Conservation (phyloP, 1,140 invertebrate genomes). For the Coenobita brevimanus region DNA sequence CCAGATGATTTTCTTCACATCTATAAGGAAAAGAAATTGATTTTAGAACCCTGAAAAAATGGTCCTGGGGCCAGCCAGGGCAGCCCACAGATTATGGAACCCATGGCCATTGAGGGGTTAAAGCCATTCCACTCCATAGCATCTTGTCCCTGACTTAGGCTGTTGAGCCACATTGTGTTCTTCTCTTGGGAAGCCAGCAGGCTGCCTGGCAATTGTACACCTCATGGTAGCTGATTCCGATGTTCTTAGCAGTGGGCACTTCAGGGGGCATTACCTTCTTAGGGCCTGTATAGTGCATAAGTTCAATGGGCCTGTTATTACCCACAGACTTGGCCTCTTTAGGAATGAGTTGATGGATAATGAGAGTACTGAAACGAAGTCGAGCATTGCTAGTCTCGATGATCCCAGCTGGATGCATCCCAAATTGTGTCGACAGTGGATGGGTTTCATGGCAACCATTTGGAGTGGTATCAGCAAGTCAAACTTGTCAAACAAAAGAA, state of each 20-base stretch:
- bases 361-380: not conserved
- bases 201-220: not conserved
- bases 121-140: not conserved
- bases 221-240: too few relatives aligned
- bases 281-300: too few relatives aligned
- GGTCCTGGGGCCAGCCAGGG: too few relatives aligned
- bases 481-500: slow-evolving; percentile 1
- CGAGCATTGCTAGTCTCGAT: too few relatives aligned
- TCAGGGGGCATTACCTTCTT: too few relatives aligned
- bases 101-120: too few relatives aligned
- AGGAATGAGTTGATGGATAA: not conserved
- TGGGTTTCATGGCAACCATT: not conserved
- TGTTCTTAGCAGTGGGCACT: too few relatives aligned
- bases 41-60: too few relatives aligned
- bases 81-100: too few relatives aligned
- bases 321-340: not conserved
- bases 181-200: not conserved
- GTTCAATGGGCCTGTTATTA: too few relatives aligned
- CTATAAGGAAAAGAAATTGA: too few relatives aligned
- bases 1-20: too few relatives aligned
- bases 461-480: not conserved
- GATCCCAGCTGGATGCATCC: not conserved
- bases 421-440: not conserved
- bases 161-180: not conserved
- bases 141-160: not conserved